Percentiles rank a stretch among this genome's conserved stretches.
These are phyloP conservation scores for Pemphigus obesinymphae DNA, from an alignment of 1,140 invertebrate genomes.

Conservation along the genomic window DNA sequence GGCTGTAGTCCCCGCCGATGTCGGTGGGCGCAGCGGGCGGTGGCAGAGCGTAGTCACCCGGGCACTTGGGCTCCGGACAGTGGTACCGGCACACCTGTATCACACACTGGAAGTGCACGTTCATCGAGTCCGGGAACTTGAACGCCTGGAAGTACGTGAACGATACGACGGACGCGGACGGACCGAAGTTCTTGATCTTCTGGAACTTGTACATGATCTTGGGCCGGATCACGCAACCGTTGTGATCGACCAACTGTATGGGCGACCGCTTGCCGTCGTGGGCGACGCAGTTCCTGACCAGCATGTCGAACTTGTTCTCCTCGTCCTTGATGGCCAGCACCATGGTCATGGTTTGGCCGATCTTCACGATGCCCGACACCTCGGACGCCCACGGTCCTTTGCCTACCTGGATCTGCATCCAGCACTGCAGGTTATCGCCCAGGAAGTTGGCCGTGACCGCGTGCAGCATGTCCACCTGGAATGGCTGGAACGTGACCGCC, in stretches of 20 bases:
- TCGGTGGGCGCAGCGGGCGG: conserved; percentile 55
- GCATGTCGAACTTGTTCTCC: conserved; percentile 92
- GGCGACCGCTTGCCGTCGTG: conserved; percentile 88
- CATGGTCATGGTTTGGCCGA: conserved; percentile 95
- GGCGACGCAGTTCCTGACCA: conserved; percentile 88
- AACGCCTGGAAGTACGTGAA: conserved; percentile 92
- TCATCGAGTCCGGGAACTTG: conserved; percentile 96
- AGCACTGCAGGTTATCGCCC: conserved; percentile 89
- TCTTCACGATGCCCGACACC: conserved; percentile 90
- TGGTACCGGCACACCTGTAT: conserved; percentile 92
- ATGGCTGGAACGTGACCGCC: conserved; percentile 85
- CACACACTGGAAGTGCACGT: conserved; percentile 94
- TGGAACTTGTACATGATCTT: conserved; percentile 92
- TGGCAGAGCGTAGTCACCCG: conserved; percentile 65
- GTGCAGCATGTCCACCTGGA: conserved; percentile 90
- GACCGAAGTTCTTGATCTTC: conserved; percentile 93
- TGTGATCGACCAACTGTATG: conserved; percentile 86
- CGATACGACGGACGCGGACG: conserved; percentile 85
- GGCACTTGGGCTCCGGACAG: conserved; percentile 86
- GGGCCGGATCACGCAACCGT: conserved; percentile 83
- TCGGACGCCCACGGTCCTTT: conserved; percentile 92
- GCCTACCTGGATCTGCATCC: conserved; percentile 94
- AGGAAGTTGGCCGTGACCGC: conserved; percentile 91
- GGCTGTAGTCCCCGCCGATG: conserved; percentile 63
- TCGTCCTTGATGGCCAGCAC: conserved; percentile 91